These are phyloP conservation scores for Naja naja DNA, from an alignment of 2,113 vertebrate species.

Conservation along the genomic window DNA sequence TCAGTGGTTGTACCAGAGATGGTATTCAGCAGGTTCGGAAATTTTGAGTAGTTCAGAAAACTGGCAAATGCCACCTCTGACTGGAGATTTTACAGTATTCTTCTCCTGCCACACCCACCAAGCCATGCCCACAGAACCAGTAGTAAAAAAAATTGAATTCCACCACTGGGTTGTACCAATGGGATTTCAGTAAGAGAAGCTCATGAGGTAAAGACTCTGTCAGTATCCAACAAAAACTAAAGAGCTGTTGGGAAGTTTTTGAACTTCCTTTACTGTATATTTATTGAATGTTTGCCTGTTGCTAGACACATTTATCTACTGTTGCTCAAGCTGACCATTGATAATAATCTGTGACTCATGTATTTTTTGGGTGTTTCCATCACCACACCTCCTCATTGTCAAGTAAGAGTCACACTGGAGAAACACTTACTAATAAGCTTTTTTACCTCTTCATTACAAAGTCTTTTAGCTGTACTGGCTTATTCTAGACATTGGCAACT, in stretches of 20 bases:
- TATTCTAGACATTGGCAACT: neutral
- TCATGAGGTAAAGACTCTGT: neutral
- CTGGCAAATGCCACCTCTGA: too few species aligned
- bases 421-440: neutral
- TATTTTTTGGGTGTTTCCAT: neutral
- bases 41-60: too few species aligned
- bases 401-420: neutral
- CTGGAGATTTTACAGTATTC: too few species aligned
- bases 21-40: too few species aligned
- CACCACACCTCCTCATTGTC: neutral
- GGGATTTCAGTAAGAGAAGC: neutral
- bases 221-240: neutral
- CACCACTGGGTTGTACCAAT: too few species aligned
- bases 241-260: neutral
- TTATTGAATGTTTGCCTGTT: neutral
- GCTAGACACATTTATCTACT: neutral
- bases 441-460: neutral
- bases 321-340: conserved; percentile 2
- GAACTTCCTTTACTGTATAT: neutral
- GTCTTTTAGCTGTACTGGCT: neutral
- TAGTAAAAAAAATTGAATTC: too few species aligned
- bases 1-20: neutral
- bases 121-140: too few species aligned
- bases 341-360: conserved; percentile 11
- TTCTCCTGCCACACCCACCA: too few species aligned